Percentiles rank a stretch among this genome's conserved stretches.
Conservation (phyloP, 2,113 vertebrate genomes). For the Ageneiosus marmoratus region DNA sequence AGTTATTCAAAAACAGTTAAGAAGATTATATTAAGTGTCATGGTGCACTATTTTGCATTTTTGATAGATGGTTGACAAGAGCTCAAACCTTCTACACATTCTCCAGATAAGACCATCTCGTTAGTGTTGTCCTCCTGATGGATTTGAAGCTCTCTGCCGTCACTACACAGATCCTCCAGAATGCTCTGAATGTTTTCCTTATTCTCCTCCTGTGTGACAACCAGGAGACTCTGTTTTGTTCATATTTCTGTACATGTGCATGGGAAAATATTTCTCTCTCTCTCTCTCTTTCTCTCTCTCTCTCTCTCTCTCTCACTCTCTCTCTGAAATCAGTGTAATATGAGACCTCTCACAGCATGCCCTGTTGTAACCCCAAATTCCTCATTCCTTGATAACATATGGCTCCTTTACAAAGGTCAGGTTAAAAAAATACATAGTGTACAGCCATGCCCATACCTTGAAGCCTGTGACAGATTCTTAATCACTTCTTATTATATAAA, state of each 20-base stretch:
- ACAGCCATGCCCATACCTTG: background rate
- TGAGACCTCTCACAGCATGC: slow-evolving; percentile 18
- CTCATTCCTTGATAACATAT: background rate
- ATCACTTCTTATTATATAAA: background rate
- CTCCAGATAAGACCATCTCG: slow-evolving; percentile 69
- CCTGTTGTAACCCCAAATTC: slow-evolving; percentile 1
- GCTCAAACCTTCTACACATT: slow-evolving; percentile 71
- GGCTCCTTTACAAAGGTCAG: slow-evolving; percentile 4
- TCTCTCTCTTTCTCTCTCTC: background rate
- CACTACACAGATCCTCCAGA: slow-evolving; percentile 64
- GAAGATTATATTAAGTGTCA: background rate
- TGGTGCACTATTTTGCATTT: background rate
- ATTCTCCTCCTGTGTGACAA: slow-evolving; percentile 61
- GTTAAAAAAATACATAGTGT: background rate
- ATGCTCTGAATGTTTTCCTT: slow-evolving; percentile 62
- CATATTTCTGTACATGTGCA: background rate
- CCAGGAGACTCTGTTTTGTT: slow-evolving; percentile 5
- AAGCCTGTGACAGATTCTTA: background rate
- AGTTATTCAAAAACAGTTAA: background rate
- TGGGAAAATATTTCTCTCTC: background rate
- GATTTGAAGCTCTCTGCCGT: slow-evolving; percentile 70
- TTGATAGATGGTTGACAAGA: background rate
- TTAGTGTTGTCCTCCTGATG: slow-evolving; percentile 67
- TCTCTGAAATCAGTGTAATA: slow-evolving; percentile 34
- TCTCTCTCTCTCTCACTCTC: background rate